Evolutionary conservation across 2,113 vertebrate species (phyloP), one percentile per base, ranked within the genome.

Genomic region (Phycodurus eques): DNA sequence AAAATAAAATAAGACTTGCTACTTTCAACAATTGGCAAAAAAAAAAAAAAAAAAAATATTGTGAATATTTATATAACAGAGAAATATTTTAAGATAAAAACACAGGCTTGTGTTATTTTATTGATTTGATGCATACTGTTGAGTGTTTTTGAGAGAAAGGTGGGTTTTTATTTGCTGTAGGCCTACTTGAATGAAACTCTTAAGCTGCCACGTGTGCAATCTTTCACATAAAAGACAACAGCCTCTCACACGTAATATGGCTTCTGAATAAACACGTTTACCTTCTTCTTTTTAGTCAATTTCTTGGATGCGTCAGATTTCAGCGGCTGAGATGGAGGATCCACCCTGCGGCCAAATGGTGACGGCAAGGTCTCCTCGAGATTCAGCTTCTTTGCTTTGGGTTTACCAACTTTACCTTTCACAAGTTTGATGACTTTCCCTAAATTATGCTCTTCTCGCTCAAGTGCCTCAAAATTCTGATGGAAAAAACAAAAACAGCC

Each of bases 371-470:
- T 99, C 90, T 99, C 98, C 85, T 98, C 96, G 83, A 99, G 76
- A 43, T 96, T 95, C 84, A 98, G 81, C 86, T 96, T 98, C 92
- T 97, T 98, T 57, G 91, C 92, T 86, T 99, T 99, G 62, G 96
- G 95, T 88, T 99, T 99, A 62, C 98, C 97, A 75, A 98, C 94
- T 92, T 99, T 99, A n/a, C 97, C 96, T 89, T 98, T 99, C 79
- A 99, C 92, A 81, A 97, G 88, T 86, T 96, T 98, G 74, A 95
- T 89, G 77, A 87, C 85, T 85, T 92, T 94, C 7, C 96, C 96
- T 57, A 90, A 78, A 53, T 87, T 88, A 87, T 91, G 70, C 63
- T 95, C 96, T 80, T 99, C 97, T 75, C 92, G 93, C 89, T 99
- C 97, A 83, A 93, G 93, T 1, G 76, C 27, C 71, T 91, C 92